phyloP scores from a whole-genome alignment of 1,140 invertebrate genomes.

The Heliconius himera region DNA sequence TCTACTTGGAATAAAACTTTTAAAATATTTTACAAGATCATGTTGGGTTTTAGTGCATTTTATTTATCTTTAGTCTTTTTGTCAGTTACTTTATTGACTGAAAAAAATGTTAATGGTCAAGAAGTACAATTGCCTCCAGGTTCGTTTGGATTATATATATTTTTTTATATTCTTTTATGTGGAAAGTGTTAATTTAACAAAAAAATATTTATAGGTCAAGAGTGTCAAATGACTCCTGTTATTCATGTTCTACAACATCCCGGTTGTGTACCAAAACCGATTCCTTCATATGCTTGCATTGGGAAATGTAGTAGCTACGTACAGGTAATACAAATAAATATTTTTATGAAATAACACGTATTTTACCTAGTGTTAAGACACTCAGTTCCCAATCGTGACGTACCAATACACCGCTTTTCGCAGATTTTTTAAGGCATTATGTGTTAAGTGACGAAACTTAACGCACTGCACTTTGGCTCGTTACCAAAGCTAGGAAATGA shows the following conservation, averaged over 20 bases:
- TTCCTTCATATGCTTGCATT: constrained; percentile 95
- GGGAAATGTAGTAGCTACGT: constrained; percentile 95
- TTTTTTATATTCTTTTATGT: too few relatives aligned
- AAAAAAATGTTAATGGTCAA: constrained; percentile 54
- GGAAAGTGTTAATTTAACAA: neutral
- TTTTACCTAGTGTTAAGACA: too few relatives aligned
- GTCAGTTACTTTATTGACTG: constrained; percentile 49
- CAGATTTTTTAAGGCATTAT: too few relatives aligned
- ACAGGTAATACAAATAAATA: constrained; percentile 84
- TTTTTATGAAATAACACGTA: too few relatives aligned
- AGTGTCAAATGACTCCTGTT: constrained; percentile 95
- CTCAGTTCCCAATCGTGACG: too few relatives aligned
- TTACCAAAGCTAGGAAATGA: too few relatives aligned
- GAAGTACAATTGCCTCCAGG: constrained; percentile 67
- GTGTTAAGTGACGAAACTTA: too few relatives aligned
- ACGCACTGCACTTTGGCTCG: too few relatives aligned
- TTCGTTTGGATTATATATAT: constrained; percentile 26
- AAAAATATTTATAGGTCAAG: constrained; percentile 83
- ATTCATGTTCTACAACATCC: constrained; percentile 95
- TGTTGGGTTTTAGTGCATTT: constrained; percentile 39
- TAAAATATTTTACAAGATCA: constrained; percentile 15
- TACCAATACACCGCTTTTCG: too few relatives aligned
- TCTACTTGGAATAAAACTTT: neutral
- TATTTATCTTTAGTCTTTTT: constrained; percentile 43
- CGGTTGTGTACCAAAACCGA: constrained; percentile 95